Evolutionary conservation across 1,140 invertebrate genomes (phyloP), one percentile per base, ranked within the genome.

Genomic region (Proales similis): DNA sequence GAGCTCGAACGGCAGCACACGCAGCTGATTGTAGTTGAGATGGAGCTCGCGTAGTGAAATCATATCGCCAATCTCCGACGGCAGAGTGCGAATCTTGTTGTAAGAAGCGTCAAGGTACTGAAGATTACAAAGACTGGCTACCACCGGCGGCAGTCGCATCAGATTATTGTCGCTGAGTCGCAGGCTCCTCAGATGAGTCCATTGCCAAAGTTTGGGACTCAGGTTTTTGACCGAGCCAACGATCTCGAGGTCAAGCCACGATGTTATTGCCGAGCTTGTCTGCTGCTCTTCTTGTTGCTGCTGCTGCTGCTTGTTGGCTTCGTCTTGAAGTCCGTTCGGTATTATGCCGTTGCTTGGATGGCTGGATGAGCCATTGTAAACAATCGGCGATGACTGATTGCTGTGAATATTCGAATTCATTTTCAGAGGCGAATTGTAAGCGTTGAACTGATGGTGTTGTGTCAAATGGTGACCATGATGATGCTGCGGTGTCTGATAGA

Each of bases 91-190:
- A 63, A 98, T 78, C 78, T 94, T 29, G 48, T 75, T 74, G 74
- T 83, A 85, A 66, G 90, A 94, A 64, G 96, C 75, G 79, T 98
- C 93, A 53, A 98, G 78, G 60, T 85, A 83, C 67, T 84, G 83
- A 64, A 98, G 80, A 76, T 88, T 87, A 65, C 79, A 77, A 53
- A 97, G 79, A 68, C 82, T 82, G 68, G 82, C 83, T 67, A 97
- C 90, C 71, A 94, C 90, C 29, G 85, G 74, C 43, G 91, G 90
- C 72, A 96, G 80, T 68, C 87, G 82, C 67, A 85, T 82, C 66
- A 96, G 80, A 71, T 83, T 84, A 79, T 96, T 96, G 79, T 93
- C 88, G 76, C 93, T 93, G 68, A 96, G 79, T 80, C 92, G 94
- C 67, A 95, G 79, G 66, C 86, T 85, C 45, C 90, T 95, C 67